phyloP scores from a whole-genome alignment of 2,113 vertebrate species.

The Scomber scombrus region DNA sequence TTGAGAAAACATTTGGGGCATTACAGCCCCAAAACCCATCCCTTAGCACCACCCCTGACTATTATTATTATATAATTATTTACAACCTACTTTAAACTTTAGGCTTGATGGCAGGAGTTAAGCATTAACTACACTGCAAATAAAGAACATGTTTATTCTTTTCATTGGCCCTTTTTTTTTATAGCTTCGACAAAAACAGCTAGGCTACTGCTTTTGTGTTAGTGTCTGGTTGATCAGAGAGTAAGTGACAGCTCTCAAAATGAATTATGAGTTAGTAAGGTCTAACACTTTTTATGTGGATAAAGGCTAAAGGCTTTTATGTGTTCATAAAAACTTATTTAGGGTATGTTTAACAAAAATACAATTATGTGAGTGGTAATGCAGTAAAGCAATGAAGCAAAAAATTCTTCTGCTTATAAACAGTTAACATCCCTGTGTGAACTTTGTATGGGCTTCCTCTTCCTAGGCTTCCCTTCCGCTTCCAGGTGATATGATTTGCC shows the following conservation, averaged over 20 bases:
- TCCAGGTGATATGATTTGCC: slow-evolving; percentile 19
- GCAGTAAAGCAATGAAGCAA: background rate
- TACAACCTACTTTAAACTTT: background rate
- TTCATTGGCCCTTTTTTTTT: no score
- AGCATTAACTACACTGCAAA: background rate
- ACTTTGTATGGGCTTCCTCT: background rate
- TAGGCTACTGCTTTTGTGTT: background rate
- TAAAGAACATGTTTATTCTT: background rate
- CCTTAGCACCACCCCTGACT: no score
- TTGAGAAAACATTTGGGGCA: no score
- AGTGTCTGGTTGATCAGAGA: background rate
- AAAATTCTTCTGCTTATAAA: background rate
- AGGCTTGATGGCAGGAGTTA: background rate
- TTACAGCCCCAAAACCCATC: no score
- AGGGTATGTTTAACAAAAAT: background rate
- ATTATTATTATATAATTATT: no score
- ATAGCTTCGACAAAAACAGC: background rate
- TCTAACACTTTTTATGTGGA: no score
- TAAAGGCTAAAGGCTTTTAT: no score
- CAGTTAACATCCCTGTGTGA: background rate
- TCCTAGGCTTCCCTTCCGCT: background rate
- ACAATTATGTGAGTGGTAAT: background rate
- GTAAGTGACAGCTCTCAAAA: background rate
- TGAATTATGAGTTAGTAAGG: background rate
- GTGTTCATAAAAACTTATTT: no score